Conservation (phyloP, 53 echinoderm and acorn worm species). For the Holothuria scabra region DNA sequence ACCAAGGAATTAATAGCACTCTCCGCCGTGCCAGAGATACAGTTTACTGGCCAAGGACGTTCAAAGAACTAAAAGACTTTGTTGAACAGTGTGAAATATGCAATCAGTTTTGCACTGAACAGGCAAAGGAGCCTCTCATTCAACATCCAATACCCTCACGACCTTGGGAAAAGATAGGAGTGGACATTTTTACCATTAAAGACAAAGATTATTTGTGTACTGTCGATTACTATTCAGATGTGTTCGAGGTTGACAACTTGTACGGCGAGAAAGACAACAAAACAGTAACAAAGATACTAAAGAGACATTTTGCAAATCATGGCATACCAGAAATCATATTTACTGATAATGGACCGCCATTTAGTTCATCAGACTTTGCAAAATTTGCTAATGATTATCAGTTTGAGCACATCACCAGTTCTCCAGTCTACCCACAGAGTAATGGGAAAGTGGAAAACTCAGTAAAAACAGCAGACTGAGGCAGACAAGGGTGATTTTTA, state of each 20-base stretch:
- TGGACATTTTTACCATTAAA: slow-evolving; percentile 52
- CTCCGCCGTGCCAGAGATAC: slow-evolving; percentile 65
- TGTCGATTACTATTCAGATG: slow-evolving; percentile 68
- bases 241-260: slow-evolving; percentile 66
- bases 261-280: slow-evolving; percentile 51
- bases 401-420: slow-evolving; percentile 22
- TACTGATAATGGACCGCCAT: slow-evolving; percentile 56
- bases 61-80: slow-evolving; percentile 43
- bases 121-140: slow-evolving; percentile 59
- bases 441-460: slow-evolving; percentile 66
- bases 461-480: no score
- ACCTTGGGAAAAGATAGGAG: slow-evolving; percentile 63
- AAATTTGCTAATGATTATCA: slow-evolving; percentile 50
- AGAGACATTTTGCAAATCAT: no score
- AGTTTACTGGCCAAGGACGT: slow-evolving; percentile 66
- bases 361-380: slow-evolving; percentile 50
- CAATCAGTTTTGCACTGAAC: slow-evolving; percentile 20
- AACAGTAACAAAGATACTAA: slow-evolving; percentile 49
- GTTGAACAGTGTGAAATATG: no score
- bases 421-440: no score
- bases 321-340: no score
- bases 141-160: slow-evolving; percentile 50
- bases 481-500: not conserved
- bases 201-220: slow-evolving; percentile 55
- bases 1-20: slow-evolving; percentile 66